Percentiles rank a stretch among this genome's conserved stretches.
Conservation (phyloP, 1,140 invertebrate genomes). For the Lepidurus arcticus region DNA sequence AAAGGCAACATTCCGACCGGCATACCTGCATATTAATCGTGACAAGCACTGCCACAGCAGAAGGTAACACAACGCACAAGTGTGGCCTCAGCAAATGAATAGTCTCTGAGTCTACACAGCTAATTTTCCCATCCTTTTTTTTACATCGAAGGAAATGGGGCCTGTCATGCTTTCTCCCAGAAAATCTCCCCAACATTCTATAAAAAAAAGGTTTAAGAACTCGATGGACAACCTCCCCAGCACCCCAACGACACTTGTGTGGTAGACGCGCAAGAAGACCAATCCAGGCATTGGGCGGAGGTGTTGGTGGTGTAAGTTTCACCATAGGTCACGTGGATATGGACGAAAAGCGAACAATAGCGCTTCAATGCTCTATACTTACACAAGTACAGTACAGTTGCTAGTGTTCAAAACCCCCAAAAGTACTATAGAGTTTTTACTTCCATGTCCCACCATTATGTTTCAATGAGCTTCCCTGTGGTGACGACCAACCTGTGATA, state of each 20-base stretch:
- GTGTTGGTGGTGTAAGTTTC: not conserved
- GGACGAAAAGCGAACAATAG: not conserved
- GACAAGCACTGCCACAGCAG: slow-evolving; percentile 16
- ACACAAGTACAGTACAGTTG: not conserved
- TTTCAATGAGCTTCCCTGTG: slow-evolving; percentile 4
- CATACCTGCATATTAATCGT: slow-evolving; percentile 19
- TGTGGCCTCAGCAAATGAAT: not conserved
- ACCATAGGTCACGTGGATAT: not conserved
- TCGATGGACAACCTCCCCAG: no score
- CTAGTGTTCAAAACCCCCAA: not conserved
- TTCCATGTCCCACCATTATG: slow-evolving; percentile 7
- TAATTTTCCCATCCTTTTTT: no score
- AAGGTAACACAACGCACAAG: not conserved
- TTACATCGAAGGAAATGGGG: no score
- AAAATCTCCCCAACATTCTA: no score
- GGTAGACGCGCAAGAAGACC: no score
- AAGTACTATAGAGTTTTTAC: not conserved
- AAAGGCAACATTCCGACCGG: slow-evolving; percentile 14
- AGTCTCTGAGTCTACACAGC: no score
- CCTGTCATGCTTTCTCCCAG: no score
- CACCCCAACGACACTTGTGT: no score
- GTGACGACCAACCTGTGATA: slow-evolving; percentile 15
- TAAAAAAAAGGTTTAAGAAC: no score
- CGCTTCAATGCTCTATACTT: slow-evolving; percentile 3
- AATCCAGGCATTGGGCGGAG: not conserved